Base-by-base conservation (phyloP, 1,140 invertebrate species). In the Neocloeon triangulifer region DNA sequence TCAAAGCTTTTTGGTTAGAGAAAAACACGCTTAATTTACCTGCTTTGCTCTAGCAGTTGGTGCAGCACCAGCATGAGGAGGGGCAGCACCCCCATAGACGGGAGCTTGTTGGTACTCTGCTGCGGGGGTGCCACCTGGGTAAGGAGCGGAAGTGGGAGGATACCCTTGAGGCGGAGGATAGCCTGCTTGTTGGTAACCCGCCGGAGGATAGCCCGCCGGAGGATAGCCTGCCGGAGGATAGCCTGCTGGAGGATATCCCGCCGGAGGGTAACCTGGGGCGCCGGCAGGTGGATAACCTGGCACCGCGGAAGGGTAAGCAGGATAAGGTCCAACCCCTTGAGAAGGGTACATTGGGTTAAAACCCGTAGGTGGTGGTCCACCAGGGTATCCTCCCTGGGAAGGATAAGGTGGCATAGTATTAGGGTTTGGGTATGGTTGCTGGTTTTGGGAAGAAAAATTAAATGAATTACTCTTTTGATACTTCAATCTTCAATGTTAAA, bases 41-140 rank as follows among this genome's bases (percentile, higher is more conserved):
- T 45, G 52, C 52, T 50, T 55, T 53, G 34, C 20, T 17, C 22
- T 32, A 30, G 34, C 18, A 21, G 30, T 22, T 7, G 7, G 16
- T 20, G 28, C 9, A 21, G 4, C 13, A n/a, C n/a, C n/a, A n/a
- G n/a, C n/a, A n/a, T n/a, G n/a, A n/a, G n/a, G n/a, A 6, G 7
- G 5, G 8, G 12, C 27, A 12, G 10, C 9, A 31, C 31, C 9
- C 9, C 22, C 22, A 9, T 9, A n/a, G n/a, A n/a, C n/a, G n/a
- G n/a, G n/a, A 25, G 19, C 8, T 23, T 9, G 22, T 9, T 9
- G 22, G 22, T 23, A 23, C 22, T n/a, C 22, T 9, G 22, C 9
- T n/a, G n/a, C n/a, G n/a, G n/a, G n/a, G n/a, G n/a, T n/a, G n/a
- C 9, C n/a, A n/a, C 22, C n/a, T 23, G 22, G 22, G 9, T 23